A percentile compares a stretch with the other conserved stretches of the same genome.
These are phyloP conservation scores for Psittacula echo DNA, from an alignment of 2,797 vertebrate species.

Conservation along the genomic window DNA sequence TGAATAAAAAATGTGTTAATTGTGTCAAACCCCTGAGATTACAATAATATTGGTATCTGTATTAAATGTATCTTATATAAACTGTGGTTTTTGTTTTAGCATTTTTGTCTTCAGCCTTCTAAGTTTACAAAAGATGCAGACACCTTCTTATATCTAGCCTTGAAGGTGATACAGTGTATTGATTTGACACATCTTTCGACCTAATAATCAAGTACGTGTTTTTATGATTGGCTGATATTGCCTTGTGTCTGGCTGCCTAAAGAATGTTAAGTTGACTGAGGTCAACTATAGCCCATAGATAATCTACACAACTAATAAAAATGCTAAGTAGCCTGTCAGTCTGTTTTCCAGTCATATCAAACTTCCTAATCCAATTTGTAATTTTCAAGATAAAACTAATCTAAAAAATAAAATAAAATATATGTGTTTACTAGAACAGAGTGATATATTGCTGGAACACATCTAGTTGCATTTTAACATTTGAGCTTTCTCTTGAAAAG, in stretches of 20 bases:
- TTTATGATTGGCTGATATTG: conserved; percentile 73
- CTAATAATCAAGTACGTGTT: conserved; percentile 74
- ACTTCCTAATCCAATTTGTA: conserved; percentile 57
- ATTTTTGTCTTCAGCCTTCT: conserved; percentile 21
- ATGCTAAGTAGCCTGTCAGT: conserved; percentile 67
- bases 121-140: conserved; percentile 25
- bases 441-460: not conserved
- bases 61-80: not conserved
- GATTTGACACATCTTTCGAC: conserved; percentile 72
- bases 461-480: conserved; percentile 12
- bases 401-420: conserved; percentile 46
- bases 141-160: not conserved
- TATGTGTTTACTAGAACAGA: not conserved
- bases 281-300: conserved; percentile 72
- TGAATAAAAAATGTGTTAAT: not conserved
- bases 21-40: not conserved
- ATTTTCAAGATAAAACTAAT: conserved; percentile 62
- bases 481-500: conserved; percentile 1
- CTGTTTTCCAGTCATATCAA: conserved; percentile 58
- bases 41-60: not conserved
- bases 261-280: conserved; percentile 69
- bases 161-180: conserved; percentile 70
- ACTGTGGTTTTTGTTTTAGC: not conserved
- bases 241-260: conserved; percentile 60
- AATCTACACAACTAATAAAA: conserved; percentile 73